A percentile compares a stretch with the other conserved stretches of the same genome.
Evolutionary conservation across 2,113 vertebrate genomes (phyloP).

Genomic region (Brachyistius frenatus): DNA sequence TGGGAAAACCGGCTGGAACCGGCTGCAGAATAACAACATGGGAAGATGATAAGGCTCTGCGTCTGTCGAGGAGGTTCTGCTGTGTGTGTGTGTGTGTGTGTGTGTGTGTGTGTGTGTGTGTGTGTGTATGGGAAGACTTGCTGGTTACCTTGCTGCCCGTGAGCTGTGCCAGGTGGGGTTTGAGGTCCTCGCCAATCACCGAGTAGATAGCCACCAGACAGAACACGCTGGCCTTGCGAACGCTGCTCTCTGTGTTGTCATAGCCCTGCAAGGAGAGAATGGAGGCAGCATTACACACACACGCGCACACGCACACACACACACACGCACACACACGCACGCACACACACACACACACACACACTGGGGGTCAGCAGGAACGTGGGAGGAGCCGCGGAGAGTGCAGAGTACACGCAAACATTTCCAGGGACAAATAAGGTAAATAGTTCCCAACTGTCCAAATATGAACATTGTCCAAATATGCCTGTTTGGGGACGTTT

Average conservation of each 20-base stretch:
- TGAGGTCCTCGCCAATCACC: conserved; percentile 98
- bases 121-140: background rate
- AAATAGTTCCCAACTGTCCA: conserved; percentile 67
- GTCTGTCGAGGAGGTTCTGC: conserved; percentile 25
- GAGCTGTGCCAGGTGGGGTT: conserved; percentile 97
- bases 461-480: conserved; percentile 75
- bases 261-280: conserved; percentile 89
- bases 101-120: conserved; percentile 22
- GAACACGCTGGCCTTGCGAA: conserved; percentile 98
- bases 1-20: conserved; percentile 29
- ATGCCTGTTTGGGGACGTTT: conserved; percentile 43
- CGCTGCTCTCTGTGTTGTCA: conserved; percentile 98
- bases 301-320: background rate
- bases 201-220: conserved; percentile 98
- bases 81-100: conserved; percentile 19
- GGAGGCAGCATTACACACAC: conserved; percentile 23
- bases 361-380: conserved; percentile 26
- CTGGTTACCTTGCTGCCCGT: conserved; percentile 89
- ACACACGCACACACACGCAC: background rate
- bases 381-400: conserved; percentile 38
- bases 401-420: conserved; percentile 71
- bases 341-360: conserved; percentile 45
- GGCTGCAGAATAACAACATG: conserved; percentile 48
- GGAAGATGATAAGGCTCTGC: conserved; percentile 64
- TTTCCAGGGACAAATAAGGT: conserved; percentile 78